phyloP scores from a whole-genome alignment of 2,888 invertebrate species.

The Orchesella flavescens region DNA sequence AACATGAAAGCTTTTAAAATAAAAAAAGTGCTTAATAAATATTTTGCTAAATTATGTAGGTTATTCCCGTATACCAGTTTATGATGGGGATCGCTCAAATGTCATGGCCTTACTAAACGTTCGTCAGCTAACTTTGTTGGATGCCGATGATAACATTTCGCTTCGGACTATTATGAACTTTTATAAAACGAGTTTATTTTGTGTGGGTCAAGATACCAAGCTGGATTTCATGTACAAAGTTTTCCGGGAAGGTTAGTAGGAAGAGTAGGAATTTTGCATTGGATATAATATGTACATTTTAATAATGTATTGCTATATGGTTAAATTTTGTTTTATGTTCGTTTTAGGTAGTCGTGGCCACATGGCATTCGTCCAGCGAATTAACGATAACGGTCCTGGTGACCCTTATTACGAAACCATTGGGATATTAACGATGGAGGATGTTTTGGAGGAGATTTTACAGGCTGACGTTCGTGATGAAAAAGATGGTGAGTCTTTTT shows the following conservation, averaged over 20 bases:
- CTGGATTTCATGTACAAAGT: slow-evolving; percentile 96
- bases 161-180: slow-evolving; percentile 94
- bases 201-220: slow-evolving; percentile 96
- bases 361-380: slow-evolving; percentile 96
- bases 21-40: no score
- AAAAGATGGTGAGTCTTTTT: slow-evolving; percentile 86
- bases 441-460: slow-evolving; percentile 97
- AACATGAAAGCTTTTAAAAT: not conserved
- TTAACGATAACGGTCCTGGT: slow-evolving; percentile 92
- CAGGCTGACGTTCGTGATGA: slow-evolving; percentile 99
- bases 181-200: slow-evolving; percentile 96
- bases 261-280: no score
- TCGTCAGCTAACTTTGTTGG: slow-evolving; percentile 98
- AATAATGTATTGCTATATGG: no score
- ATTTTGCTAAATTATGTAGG: slow-evolving; percentile 80
- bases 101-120: slow-evolving; percentile 96
- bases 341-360: slow-evolving; percentile 86
- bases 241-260: slow-evolving; percentile 95
- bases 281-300: no score
- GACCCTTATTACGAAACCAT: slow-evolving; percentile 96
- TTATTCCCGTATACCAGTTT: slow-evolving; percentile 97
- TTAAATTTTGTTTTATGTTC: not conserved
- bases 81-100: slow-evolving; percentile 84
- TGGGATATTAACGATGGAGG: slow-evolving; percentile 96
- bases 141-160: slow-evolving; percentile 98